A percentile compares a stretch with the other conserved stretches of the same genome.
phyloP scores from a whole-genome alignment of 2,113 vertebrate genomes.

The Coryphaenoides rupestris region DNA sequence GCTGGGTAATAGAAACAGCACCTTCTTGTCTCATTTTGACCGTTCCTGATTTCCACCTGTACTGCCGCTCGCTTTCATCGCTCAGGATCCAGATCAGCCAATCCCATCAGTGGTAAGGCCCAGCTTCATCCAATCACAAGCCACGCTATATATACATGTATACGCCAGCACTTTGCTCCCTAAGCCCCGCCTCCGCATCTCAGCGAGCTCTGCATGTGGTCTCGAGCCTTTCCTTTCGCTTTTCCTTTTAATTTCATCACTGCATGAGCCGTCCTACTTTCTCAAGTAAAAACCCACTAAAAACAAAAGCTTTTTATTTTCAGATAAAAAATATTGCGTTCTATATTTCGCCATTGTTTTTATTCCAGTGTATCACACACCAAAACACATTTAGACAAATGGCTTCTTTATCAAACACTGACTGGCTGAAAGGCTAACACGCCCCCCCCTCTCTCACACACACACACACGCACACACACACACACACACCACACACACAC shows the following conservation, averaged over 20 bases:
- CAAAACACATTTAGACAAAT: too few species aligned
- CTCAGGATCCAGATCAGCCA: conserved; percentile 99
- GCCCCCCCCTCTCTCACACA: background rate
- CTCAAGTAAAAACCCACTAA: too few species aligned
- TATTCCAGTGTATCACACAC: too few species aligned
- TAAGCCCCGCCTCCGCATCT: background rate
- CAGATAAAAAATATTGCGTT: too few species aligned
- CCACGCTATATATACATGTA: too few species aligned
- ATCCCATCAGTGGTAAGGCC: conserved; percentile 98
- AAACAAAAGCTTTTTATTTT: too few species aligned
- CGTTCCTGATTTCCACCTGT: conserved; percentile 86
- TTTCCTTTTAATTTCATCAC: background rate
- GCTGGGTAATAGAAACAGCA: conserved; percentile 49
- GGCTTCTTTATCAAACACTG: too few species aligned
- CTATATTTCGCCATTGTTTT: too few species aligned
- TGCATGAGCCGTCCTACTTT: background rate
- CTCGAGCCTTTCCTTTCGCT: conserved; percentile 6
- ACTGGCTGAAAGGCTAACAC: too few species aligned
- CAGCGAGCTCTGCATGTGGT: conserved; percentile 41
- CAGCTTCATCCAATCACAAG: conserved; percentile 66
- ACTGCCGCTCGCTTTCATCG: conserved; percentile 84
- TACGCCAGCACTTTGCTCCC: conserved; percentile 7
- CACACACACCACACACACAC: background rate
- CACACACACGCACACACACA: background rate
- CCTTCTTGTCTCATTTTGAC: conserved; percentile 60